Conservation (phyloP, 1,140 invertebrate species). For the Drosophila guanche region DNA sequence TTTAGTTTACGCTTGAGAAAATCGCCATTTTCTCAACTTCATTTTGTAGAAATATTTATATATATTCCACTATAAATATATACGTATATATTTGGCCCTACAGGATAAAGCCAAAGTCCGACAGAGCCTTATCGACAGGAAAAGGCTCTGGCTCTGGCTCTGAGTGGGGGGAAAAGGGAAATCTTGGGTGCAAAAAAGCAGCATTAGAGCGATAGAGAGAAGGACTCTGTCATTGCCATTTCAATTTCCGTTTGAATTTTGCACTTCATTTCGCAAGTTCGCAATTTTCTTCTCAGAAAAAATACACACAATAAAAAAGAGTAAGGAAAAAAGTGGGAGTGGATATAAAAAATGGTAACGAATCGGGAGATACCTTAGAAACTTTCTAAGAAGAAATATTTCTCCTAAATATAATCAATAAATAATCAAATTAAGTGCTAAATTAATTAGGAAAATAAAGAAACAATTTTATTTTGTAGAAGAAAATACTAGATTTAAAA, state of each 20-base stretch:
- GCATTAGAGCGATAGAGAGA: slow-evolving; percentile 20
- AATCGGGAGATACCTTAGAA: too few species aligned
- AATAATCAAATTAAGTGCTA: too few species aligned
- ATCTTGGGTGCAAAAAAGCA: slow-evolving; percentile 11
- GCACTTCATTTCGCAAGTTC: slow-evolving; percentile 82
- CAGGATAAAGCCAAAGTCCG: slow-evolving; percentile 21
- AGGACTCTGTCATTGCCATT: slow-evolving; percentile 79
- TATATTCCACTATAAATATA: slow-evolving; percentile 7
- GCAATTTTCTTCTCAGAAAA: slow-evolving; percentile 67
- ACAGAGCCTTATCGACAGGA: slow-evolving; percentile 23
- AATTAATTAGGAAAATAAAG: too few species aligned
- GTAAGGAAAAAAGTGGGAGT: too few species aligned
- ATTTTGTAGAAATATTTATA: slow-evolving; percentile 54
- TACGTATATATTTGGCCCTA: too few species aligned
- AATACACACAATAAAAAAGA: slow-evolving; percentile 1
- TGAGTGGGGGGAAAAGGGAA: slow-evolving; percentile 23
- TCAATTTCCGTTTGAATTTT: slow-evolving; percentile 82
- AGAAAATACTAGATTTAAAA: too few species aligned
- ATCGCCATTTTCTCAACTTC: slow-evolving; percentile 80
- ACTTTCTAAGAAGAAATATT: too few species aligned
- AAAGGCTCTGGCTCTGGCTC: slow-evolving; percentile 14
- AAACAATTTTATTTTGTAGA: too few species aligned
- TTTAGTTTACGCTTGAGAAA: slow-evolving; percentile 81
- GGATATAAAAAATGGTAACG: too few species aligned
- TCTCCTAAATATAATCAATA: too few species aligned